Conservation (phyloP, 2,113 vertebrate genomes). For the Rissa tridactyla region DNA sequence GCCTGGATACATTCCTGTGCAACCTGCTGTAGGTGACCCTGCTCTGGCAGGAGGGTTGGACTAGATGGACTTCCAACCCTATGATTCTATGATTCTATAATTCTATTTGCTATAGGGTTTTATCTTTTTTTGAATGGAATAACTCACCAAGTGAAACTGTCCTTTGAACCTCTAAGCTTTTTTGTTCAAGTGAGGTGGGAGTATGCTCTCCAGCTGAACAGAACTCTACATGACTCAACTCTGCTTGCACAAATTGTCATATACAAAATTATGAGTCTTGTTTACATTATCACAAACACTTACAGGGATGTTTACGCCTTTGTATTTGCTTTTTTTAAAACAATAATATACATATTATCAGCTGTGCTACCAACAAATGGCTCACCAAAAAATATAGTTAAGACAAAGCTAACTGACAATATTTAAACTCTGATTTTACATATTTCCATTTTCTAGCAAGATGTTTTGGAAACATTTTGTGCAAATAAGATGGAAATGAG, state of each 20-base stretch:
- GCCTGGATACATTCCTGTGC: no score
- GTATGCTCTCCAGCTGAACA: neutral
- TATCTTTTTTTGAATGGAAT: neutral
- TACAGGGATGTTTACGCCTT: neutral
- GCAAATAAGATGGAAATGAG: conserved; percentile 49
- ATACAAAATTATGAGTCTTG: neutral
- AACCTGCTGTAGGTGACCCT: no score
- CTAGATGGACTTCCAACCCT: no score
- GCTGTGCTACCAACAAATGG: neutral
- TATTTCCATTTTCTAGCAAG: conserved; percentile 6
- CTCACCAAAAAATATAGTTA: neutral
- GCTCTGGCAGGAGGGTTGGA: no score
- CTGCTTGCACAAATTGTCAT: neutral
- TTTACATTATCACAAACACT: neutral
- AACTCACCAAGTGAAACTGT: neutral
- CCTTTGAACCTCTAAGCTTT: neutral
- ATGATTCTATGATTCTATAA: no score
- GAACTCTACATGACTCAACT: neutral
- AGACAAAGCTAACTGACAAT: neutral
- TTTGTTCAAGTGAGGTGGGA: neutral
- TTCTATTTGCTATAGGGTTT: neutral
- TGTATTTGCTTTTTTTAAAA: neutral
- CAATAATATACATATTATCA: neutral
- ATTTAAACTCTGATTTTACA: neutral
- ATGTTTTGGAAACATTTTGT: conserved; percentile 31